Percentiles rank a stretch among this genome's conserved stretches.
phyloP scores from a whole-genome alignment of 2,888 invertebrate species.

The Ophion slaviceki region DNA sequence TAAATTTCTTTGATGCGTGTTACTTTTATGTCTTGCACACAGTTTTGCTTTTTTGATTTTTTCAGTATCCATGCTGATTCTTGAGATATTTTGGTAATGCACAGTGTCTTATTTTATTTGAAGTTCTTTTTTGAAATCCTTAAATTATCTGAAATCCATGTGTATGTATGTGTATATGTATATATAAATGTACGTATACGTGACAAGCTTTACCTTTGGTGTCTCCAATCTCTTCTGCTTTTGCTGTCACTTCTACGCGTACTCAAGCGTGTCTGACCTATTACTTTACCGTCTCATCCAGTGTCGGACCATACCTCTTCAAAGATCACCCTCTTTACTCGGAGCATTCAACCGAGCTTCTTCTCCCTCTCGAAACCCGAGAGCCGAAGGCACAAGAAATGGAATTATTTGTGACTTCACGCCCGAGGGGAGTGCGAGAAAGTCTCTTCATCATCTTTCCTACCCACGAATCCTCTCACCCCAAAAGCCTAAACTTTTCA shows the following conservation, averaged over 20 bases:
- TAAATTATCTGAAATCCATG: too few relatives aligned
- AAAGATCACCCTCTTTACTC: constrained; percentile 44
- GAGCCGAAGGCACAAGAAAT: constrained; percentile 20
- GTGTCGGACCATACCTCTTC: constrained; percentile 31
- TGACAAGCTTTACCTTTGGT: constrained; percentile 9
- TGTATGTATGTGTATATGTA: too few relatives aligned
- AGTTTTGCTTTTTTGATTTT: too few relatives aligned
- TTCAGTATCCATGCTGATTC: too few relatives aligned
- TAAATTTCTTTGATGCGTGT: too few relatives aligned
- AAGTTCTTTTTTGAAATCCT: too few relatives aligned
- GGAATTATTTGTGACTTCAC: constrained; percentile 27
- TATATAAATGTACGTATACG: neutral
- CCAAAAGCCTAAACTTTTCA: constrained; percentile 6
- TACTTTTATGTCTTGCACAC: too few relatives aligned
- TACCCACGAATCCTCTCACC: constrained; percentile 10
- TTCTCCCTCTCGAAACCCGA: neutral
- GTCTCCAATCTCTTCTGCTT: constrained; percentile 2
- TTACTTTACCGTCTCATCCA: constrained; percentile 52
- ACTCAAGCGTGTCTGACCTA: constrained; percentile 37
- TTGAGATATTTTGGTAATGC: too few relatives aligned
- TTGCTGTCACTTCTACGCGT: constrained; percentile 6
- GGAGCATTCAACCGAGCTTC: constrained; percentile 39
- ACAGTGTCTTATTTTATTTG: too few relatives aligned
- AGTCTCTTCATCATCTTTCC: constrained; percentile 10
- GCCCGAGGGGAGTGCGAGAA: constrained; percentile 18